phyloP scores from a whole-genome alignment of 2,888 invertebrate genomes.

The Cosmopolites sordidus region DNA sequence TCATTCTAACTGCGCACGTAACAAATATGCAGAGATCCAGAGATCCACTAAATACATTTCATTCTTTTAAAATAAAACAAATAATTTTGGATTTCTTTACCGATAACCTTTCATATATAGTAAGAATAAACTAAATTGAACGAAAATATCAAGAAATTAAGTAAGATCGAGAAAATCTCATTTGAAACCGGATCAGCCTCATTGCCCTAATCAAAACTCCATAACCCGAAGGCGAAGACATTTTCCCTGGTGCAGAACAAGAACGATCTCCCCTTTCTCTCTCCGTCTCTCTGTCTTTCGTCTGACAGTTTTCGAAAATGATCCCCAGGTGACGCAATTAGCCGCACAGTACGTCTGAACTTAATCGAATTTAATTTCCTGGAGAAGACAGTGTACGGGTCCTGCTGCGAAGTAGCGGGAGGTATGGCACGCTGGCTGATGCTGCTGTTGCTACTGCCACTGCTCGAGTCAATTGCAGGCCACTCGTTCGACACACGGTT shows the following conservation, averaged over 20 bases:
- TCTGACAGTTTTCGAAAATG: constrained; percentile 22
- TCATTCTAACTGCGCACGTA: too few species aligned
- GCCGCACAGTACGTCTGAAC: constrained; percentile 16
- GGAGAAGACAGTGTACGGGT: constrained; percentile 23
- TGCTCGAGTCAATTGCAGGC: too few species aligned
- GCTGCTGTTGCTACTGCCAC: too few species aligned
- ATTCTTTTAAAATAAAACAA: too few species aligned
- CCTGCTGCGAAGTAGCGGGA: constrained; percentile 1
- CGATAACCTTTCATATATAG: too few species aligned
- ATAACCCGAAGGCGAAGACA: neutral
- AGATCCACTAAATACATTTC: too few species aligned
- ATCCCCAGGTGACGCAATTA: constrained; percentile 24
- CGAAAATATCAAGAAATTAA: too few species aligned
- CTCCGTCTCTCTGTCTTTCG: constrained; percentile 2
- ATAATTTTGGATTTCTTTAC: too few species aligned
- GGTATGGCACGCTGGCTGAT: too few species aligned
- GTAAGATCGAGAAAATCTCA: neutral
- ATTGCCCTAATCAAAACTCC: neutral
- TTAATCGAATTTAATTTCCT: constrained; percentile 28
- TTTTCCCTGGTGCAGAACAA: neutral
- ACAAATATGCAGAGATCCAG: too few species aligned
- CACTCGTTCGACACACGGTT: too few species aligned
- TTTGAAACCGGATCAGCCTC: neutral
- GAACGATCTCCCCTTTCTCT: neutral
- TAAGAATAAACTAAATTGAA: too few species aligned